Evolutionary conservation across 2,113 vertebrate species (phyloP), one percentile per base, ranked within the genome.

Genomic region (Arothron firmamentum): DNA sequence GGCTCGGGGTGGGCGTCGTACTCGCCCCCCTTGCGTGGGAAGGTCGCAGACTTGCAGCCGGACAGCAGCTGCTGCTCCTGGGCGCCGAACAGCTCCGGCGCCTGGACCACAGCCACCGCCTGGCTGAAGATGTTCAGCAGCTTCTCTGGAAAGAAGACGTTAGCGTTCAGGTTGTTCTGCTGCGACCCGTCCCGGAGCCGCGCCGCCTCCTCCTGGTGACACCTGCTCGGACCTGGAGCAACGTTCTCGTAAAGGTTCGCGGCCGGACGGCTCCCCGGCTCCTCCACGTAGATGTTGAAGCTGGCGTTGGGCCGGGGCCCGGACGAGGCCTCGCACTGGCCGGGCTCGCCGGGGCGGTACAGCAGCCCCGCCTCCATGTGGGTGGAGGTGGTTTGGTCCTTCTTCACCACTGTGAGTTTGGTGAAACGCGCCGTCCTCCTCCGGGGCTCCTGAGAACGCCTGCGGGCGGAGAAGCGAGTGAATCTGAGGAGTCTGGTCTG

Each of bases 371-470:
- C 94, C 53, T 94, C 94, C 74, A 92, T 91, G 84, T 92, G 93
- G 60, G 94, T 98, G 74, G 95, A 98, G 0, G 96, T 98, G 62
- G 94, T 96, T 83, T 98, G 96, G 78, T 98, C 96, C 80, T 93
- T 96, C 67, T 94, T 97, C 51, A 94, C 86, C 25, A 92, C 90
- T 0, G 93, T 92, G 59, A 94, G 89, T 80, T 92, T 94, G 17
- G 94, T 90, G 64, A 90, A 88, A 57, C 76, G 92, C 15, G 67
- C 91, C 77, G 70, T 47, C 45, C 88, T 94, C 73, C 92, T 93
- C 67, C 82, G 88, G 6, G 91, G 88, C 61, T 47, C 81, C 55
- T 50, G 88, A 63, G 91, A 91, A 78, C 90, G 85, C 82, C 94
- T 96, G 73, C 20, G 53, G 16, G 58, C 1, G 15, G 10, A 58